These are phyloP conservation scores for Heloderma charlesbogerti DNA, from an alignment of 2,113 vertebrate species.

Conservation along the genomic window DNA sequence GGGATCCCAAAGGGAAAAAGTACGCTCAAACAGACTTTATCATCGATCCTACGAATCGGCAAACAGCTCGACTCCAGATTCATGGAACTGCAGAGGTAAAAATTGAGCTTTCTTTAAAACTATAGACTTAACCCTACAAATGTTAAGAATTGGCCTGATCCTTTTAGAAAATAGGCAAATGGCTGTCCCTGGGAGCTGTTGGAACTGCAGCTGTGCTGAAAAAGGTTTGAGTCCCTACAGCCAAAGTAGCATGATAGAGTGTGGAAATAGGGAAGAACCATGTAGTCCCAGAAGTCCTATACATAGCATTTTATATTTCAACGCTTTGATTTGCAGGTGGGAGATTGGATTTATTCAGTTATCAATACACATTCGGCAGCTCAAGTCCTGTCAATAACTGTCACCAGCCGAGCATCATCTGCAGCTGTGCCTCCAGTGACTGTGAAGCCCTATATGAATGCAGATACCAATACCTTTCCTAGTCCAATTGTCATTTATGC, in stretches of 20 bases:
- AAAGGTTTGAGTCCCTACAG: not conserved
- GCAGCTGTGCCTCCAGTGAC: slow-evolving; percentile 62
- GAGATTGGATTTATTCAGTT: slow-evolving; percentile 74
- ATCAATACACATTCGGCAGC: slow-evolving; percentile 3
- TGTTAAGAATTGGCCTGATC: not conserved
- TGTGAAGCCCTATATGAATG: slow-evolving; percentile 59
- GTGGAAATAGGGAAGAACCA: not conserved
- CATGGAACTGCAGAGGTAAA: slow-evolving; percentile 31
- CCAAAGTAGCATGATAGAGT: not conserved
- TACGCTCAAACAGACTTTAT: not conserved
- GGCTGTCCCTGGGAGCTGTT: not conserved
- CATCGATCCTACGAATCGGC: not conserved
- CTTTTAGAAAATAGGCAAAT: not conserved
- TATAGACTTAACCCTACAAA: not conserved
- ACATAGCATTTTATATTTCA: not conserved
- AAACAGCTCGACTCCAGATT: slow-evolving; percentile 17
- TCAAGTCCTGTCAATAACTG: slow-evolving; percentile 71
- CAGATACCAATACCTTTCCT: slow-evolving; percentile 40
- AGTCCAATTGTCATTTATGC: slow-evolving; percentile 72
- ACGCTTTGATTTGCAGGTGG: slow-evolving; percentile 59
- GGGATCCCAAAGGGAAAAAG: not conserved
- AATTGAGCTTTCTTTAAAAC: not conserved
- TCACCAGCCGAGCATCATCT: slow-evolving; percentile 67
- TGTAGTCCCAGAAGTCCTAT: not conserved
- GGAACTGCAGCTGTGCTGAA: not conserved